phyloP scores from a whole-genome alignment of 2,113 vertebrate genomes.

The Antigone vipio region DNA sequence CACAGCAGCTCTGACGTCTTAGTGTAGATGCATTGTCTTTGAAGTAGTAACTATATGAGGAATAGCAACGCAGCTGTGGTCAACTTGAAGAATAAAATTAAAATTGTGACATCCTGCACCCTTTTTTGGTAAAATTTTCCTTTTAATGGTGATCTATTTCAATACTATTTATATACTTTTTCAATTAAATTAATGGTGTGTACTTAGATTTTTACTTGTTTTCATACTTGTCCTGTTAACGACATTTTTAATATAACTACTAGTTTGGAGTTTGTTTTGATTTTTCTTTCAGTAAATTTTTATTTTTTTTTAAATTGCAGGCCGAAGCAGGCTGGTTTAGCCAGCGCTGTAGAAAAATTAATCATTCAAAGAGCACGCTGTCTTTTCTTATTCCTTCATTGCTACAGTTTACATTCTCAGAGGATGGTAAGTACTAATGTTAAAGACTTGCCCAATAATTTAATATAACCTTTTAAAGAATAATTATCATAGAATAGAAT shows the following conservation, averaged over 20 bases:
- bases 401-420: constrained; percentile 95
- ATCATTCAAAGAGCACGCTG: constrained; percentile 92
- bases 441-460: neutral
- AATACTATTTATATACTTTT: neutral
- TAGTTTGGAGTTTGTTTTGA: neutral
- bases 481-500: neutral
- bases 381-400: constrained; percentile 94
- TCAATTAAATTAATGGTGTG: neutral
- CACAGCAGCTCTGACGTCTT: neutral
- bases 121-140: neutral
- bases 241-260: rapidly evolving
- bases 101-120: neutral
- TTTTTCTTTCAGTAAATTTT: neutral
- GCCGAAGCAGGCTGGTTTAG: constrained; percentile 98
- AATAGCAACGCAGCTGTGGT: neutral
- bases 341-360: constrained; percentile 95
- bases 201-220: neutral
- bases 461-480: neutral
- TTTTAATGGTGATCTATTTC: neutral
- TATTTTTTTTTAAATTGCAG: constrained; percentile 66
- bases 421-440: constrained; percentile 84
- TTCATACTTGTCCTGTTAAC: neutral
- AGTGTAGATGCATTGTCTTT: neutral
- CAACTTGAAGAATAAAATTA: neutral
- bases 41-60: neutral